Conservation (phyloP, 2,888 invertebrate species). For the Dromius quadrimaculatus region DNA sequence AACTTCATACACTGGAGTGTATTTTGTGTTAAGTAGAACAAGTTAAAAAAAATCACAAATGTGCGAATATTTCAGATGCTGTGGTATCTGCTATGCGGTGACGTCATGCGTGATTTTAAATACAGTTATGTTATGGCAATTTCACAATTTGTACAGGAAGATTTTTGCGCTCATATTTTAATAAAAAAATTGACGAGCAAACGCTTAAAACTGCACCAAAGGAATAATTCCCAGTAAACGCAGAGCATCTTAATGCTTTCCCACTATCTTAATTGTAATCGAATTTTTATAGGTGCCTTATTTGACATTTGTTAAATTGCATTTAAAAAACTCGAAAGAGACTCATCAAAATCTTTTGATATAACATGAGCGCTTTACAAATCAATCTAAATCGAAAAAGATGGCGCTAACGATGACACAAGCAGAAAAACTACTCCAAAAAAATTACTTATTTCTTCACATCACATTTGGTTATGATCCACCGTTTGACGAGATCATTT, state of each 20-base stretch:
- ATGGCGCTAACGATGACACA: conserved; percentile 27
- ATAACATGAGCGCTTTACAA: not conserved
- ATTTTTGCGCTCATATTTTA: not conserved
- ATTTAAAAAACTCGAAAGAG: too few species aligned
- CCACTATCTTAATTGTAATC: too few species aligned
- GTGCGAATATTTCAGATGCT: conserved; percentile 36
- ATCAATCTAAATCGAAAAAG: not conserved
- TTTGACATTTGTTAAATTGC: too few species aligned
- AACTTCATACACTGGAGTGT: conserved; percentile 64
- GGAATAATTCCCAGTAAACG: too few species aligned
- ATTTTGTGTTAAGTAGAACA: conserved; percentile 37
- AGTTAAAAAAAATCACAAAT: conserved; percentile 42
- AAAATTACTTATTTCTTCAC: conserved; percentile 36
- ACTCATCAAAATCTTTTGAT: not conserved
- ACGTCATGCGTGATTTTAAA: conserved; percentile 33
- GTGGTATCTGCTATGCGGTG: conserved; percentile 23
- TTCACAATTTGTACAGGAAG: conserved; percentile 44
- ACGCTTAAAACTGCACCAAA: not conserved
- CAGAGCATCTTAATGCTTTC: too few species aligned
- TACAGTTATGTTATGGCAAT: conserved; percentile 41
- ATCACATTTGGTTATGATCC: conserved; percentile 42
- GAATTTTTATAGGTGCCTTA: too few species aligned
- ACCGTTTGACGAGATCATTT: conserved; percentile 37
- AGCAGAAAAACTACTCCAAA: conserved; percentile 21
- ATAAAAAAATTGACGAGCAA: not conserved